Base-by-base conservation (phyloP, 2,113 vertebrate genomes). In the Sinocyclocheilus anshuiensis region DNA sequence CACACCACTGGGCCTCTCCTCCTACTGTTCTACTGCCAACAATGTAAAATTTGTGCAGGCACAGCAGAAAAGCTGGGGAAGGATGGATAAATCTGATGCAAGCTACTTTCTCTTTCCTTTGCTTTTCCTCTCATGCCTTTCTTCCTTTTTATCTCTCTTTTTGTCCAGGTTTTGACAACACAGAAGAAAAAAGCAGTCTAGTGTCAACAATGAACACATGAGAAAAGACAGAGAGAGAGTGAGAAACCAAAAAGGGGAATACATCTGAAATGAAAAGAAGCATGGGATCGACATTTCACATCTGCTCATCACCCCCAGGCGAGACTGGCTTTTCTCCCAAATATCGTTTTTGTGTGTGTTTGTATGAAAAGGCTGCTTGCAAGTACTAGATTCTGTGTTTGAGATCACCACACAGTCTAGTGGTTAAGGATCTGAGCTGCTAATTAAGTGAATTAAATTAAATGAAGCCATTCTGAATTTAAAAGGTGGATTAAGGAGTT, bases 31-130 rank as follows among this genome's bases (percentile, higher is more conserved):
- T 55, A 29, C 50, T 90, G 90, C 90, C 88, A 91, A 90, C 87
- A 86, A 87, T 86, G 87, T 61, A 33, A 87, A 91, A 75, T 89
- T 89, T 88, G 53, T 91, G 87, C 89, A 86, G 84, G 82, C 85
- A 13, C 81, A 87, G 86, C 86, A 76, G 29, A 86, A 76, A 80
- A 50, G 61, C 79, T 33, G 71, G 69, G 86, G 79, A 87, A 83
- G 80, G 86, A 91, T 57, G 53, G 77, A 71, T 86, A 82, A 84
- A 87, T 88, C 87, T 86, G 78, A 86, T 61, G 74, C 69, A 86
- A 83, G 75, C 86, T 39, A 48, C 84, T 86, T 76, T 76, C 57
- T 86, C 77, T 86, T n/a, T 45, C 12, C 36, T 59, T 48, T 24
- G 61, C 9, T 24, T 33, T 29, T n/a, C 22, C 7, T 39, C 20